Base-by-base conservation (phyloP, 2,797 vertebrate genomes). In the Prunella strophiata region DNA sequence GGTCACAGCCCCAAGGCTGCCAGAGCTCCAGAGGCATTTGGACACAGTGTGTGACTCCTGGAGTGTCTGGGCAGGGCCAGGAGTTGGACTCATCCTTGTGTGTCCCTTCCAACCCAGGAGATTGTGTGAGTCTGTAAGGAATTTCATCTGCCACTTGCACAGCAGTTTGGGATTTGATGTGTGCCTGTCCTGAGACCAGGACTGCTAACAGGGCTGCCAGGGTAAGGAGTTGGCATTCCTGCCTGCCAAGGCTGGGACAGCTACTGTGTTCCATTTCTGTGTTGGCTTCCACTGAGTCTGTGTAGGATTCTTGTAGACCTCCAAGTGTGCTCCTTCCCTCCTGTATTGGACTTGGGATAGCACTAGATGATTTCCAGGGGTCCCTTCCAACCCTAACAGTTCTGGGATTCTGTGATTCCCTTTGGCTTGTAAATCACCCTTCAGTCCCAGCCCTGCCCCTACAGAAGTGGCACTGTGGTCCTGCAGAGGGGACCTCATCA, bases 261-360 rank as follows among this genome's bases (percentile, higher is more conserved):
- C 38, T 20, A 1, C 3, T 0, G 0, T 32, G n/a, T n/a, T 51
- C 25, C 22, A 5, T 55, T 36, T 38, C 26, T 47, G 34, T 13
- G 32, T 17, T 54, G 42, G 36, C 40, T 77, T 77, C 27, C 3
- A 1, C 36, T 16, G 26, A 30, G 42, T 25, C 36, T n/a, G 15
- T 19, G 34, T 5, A 4, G 13, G 22, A 63, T 32, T 50, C 25
- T 2, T 38, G 12, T 3, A 30, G 62, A 34, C 13, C 34, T 45
- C 85, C n/a, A 58, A 3, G 11, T 17, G 2, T 22, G 21, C 48
- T 81, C 21, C 29, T 85, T 85, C 43, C 27, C 52, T 55, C 10
- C 16, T 72, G 3, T 21, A 2, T 9, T 63, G 29, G n/a, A 29
- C 7, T 62, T 75, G 16, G 16, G 16, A 61, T 50, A 38, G 50